A percentile compares a stretch with the other conserved stretches of the same genome.
These are phyloP conservation scores for Hydroisotoma schaefferi DNA, from an alignment of 2,888 invertebrate species.

Conservation along the genomic window DNA sequence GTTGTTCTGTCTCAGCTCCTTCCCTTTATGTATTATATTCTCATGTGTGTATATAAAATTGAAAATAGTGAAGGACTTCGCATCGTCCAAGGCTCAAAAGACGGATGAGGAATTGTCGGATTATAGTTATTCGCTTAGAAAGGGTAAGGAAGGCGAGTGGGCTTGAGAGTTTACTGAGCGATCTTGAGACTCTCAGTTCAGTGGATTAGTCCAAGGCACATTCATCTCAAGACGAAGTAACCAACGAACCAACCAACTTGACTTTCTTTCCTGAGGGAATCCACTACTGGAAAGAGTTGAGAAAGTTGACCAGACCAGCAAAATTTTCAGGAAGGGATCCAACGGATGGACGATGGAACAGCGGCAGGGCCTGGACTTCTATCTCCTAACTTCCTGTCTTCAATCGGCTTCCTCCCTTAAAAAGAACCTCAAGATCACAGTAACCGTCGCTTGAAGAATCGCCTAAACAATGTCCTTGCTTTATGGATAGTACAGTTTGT, in stretches of 20 bases:
- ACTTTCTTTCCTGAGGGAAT: slow-evolving; percentile 6
- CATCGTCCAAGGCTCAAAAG: too few species aligned
- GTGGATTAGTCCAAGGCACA: slow-evolving; percentile 1
- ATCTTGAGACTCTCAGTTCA: neutral
- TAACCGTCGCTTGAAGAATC: neutral
- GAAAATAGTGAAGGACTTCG: too few species aligned
- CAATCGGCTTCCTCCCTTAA: neutral
- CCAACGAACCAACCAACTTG: slow-evolving; percentile 1
- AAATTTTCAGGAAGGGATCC: slow-evolving; percentile 1
- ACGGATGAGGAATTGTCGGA: slow-evolving; percentile 1
- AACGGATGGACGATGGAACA: neutral
- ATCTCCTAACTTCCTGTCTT: slow-evolving; percentile 6
- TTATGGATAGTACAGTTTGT: too few species aligned
- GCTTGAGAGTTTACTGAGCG: neutral
- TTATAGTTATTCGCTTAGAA: neutral
- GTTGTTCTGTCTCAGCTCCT: too few species aligned
- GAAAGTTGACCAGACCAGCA: slow-evolving; percentile 1
- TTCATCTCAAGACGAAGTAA: slow-evolving; percentile 2
- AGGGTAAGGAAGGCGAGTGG: neutral
- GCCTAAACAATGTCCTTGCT: too few species aligned
- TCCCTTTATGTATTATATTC: too few species aligned
- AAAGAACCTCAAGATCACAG: too few species aligned
- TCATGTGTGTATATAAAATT: too few species aligned
- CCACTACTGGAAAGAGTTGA: neutral
- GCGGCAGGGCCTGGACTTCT: neutral